Conservation (phyloP, 92 coral and sea anemone genomes). For the Montipora capitata region DNA sequence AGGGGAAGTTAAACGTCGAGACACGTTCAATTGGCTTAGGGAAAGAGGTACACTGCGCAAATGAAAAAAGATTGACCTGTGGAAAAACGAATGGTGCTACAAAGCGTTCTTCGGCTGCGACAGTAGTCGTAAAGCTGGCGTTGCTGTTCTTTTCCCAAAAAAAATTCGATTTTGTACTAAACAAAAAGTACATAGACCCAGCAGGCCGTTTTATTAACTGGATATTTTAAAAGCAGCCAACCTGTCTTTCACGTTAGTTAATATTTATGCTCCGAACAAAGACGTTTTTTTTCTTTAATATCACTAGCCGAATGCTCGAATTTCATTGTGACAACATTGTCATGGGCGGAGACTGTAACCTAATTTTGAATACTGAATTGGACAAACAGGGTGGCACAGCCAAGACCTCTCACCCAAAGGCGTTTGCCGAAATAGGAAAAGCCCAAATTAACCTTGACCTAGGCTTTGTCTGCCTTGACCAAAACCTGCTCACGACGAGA, state of each 20-base stretch:
- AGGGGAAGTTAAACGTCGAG: background rate
- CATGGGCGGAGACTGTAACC: too few relatives aligned
- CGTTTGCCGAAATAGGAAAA: too few relatives aligned
- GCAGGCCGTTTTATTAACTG: background rate
- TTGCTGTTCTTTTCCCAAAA: background rate
- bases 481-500: too few relatives aligned
- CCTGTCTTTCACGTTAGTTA: background rate
- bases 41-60: background rate
- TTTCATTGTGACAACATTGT: too few relatives aligned
- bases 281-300: background rate
- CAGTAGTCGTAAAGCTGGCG: background rate
- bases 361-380: too few relatives aligned
- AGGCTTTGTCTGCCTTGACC: too few relatives aligned
- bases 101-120: background rate
- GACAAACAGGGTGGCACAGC: too few relatives aligned
- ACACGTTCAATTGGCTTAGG: background rate
- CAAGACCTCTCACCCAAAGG: too few relatives aligned
- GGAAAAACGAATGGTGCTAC: background rate
- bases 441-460: too few relatives aligned
- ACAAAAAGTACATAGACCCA: background rate
- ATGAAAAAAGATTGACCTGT: background rate
- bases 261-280: background rate
- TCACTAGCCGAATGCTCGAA: too few relatives aligned
- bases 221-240: background rate
- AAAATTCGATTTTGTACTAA: background rate